phyloP scores from a whole-genome alignment of 2,113 vertebrate genomes.

The Thinocorus orbignyianus region DNA sequence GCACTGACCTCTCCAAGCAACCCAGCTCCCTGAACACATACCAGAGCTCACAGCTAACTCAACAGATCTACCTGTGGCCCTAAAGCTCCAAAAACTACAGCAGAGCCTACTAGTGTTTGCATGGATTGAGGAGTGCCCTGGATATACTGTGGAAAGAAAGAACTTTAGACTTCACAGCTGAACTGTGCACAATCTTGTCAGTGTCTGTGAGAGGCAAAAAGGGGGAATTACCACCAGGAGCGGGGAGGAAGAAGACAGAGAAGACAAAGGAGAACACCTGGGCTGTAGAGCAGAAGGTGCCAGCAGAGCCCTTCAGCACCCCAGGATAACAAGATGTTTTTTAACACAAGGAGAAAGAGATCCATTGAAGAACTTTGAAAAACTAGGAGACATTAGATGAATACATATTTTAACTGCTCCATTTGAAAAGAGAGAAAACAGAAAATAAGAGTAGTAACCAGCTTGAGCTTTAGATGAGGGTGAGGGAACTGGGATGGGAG shows the following conservation, averaged over 20 bases:
- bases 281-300: not conserved
- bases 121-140: not conserved
- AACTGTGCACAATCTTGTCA: not conserved
- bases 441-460: not conserved
- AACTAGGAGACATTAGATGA: not conserved
- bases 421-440: not conserved
- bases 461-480: not conserved
- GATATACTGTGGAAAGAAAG: not conserved
- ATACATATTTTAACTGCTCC: not conserved
- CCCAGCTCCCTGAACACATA: not conserved
- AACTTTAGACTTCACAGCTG: not conserved
- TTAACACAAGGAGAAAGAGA: not conserved
- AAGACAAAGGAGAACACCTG: not conserved
- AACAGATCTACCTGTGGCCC: not conserved
- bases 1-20: not conserved
- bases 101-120: not conserved
- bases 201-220: not conserved
- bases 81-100: not conserved
- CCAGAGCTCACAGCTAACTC: not conserved
- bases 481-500: not conserved
- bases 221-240: not conserved
- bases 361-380: not conserved
- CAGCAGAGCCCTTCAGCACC: not conserved
- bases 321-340: not conserved
- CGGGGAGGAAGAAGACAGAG: not conserved